phyloP scores from a whole-genome alignment of 2,113 vertebrate species.

The Siniperca knerii region DNA sequence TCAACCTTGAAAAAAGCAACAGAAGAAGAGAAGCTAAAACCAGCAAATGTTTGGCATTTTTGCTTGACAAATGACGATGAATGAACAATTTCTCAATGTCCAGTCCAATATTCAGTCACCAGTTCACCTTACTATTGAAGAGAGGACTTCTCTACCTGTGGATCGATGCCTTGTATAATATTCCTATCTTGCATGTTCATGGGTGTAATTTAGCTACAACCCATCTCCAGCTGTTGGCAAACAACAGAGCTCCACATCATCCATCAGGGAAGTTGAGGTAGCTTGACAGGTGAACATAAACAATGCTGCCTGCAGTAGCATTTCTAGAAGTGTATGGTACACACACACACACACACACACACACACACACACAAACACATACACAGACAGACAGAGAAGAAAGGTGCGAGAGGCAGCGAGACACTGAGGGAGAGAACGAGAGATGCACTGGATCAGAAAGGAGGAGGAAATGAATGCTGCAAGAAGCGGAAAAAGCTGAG shows the following conservation, averaged over 20 bases:
- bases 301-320: constrained; percentile 63
- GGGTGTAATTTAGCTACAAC: constrained; percentile 57
- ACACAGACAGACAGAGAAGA: constrained; percentile 19
- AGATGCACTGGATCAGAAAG: constrained; percentile 52
- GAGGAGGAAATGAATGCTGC: constrained; percentile 62
- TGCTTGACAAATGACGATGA: neutral
- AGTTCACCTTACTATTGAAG: neutral
- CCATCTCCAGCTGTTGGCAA: constrained; percentile 54
- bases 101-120: neutral
- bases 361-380: constrained; percentile 28
- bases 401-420: constrained; percentile 43
- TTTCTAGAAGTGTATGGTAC: constrained; percentile 46
- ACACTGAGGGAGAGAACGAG: constrained; percentile 41
- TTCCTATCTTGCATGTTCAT: constrained; percentile 36
- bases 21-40: neutral
- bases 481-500: constrained; percentile 70
- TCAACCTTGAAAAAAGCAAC: neutral
- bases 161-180: constrained; percentile 18
- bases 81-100: neutral
- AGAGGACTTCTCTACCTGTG: neutral
- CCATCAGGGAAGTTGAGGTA: constrained; percentile 68
- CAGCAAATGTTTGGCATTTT: neutral
- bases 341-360: neutral
- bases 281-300: constrained; percentile 74
- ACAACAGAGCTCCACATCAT: constrained; percentile 62